Conservation (phyloP, 2,888 invertebrate species). For the Shargacucullia verbasci region DNA sequence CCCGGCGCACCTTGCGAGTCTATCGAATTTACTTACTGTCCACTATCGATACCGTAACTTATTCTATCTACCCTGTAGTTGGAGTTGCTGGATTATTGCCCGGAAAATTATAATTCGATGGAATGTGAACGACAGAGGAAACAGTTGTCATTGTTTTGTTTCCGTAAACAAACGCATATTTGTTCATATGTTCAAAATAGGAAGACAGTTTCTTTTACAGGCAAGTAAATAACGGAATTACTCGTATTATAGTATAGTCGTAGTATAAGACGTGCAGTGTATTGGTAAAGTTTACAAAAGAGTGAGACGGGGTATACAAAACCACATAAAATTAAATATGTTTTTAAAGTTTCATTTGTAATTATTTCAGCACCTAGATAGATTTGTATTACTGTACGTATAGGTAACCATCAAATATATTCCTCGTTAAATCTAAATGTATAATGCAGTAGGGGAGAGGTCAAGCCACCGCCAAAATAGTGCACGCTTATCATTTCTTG, state of each 20-base stretch:
- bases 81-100: constrained; percentile 10
- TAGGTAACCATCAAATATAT: constrained; percentile 5
- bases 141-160: constrained; percentile 44
- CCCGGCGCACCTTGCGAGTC: constrained; percentile 83
- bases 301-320: constrained; percentile 28
- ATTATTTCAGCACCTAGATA: not conserved
- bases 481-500: constrained; percentile 51
- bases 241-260: no score
- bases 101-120: not conserved
- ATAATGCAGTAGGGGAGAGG: constrained; percentile 49
- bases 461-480: constrained; percentile 50
- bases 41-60: constrained; percentile 55
- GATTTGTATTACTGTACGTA: no score
- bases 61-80: constrained; percentile 36
- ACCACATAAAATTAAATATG: constrained; percentile 15
- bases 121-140: constrained; percentile 21
- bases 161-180: constrained; percentile 52
- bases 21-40: constrained; percentile 72
- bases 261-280: constrained; percentile 18
- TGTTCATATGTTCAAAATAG: no score
- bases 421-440: constrained; percentile 41
- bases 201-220: no score
- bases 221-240: no score
- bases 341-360: not conserved
- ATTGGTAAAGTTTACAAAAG: no score